Conservation (phyloP, 1,140 invertebrate genomes). For the Saxidomus purpurata region DNA sequence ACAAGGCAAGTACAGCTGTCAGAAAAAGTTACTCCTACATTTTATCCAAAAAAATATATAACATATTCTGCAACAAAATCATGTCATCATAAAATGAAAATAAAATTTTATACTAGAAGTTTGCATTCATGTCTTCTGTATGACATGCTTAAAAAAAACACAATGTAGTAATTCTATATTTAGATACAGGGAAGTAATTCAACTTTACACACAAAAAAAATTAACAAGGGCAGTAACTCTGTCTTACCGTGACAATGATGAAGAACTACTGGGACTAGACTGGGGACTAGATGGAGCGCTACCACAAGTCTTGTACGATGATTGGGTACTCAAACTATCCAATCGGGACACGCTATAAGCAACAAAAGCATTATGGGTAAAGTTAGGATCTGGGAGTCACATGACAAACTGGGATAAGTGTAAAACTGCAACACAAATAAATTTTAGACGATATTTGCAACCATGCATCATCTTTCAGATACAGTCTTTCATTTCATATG, state of each 20-base stretch:
- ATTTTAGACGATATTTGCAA: neutral
- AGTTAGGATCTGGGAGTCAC: constrained; percentile 17
- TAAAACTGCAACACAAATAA: constrained; percentile 15
- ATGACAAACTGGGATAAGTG: neutral
- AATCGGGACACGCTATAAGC: constrained; percentile 73
- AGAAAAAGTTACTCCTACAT: too few species aligned
- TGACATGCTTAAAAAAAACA: too few species aligned
- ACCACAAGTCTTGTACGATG: constrained; percentile 82
- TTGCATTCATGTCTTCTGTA: too few species aligned
- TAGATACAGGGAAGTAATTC: neutral
- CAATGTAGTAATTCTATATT: too few species aligned
- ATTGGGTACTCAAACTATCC: constrained; percentile 80
- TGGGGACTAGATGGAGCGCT: constrained; percentile 87
- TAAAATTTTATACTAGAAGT: too few species aligned
- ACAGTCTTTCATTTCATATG: too few species aligned
- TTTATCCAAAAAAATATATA: too few species aligned
- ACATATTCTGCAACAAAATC: too few species aligned
- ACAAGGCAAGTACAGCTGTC: too few species aligned
- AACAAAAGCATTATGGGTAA: constrained; percentile 52
- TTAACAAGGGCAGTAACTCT: neutral
- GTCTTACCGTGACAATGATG: constrained; percentile 78
- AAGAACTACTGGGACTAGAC: constrained; percentile 89
- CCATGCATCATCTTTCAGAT: neutral
- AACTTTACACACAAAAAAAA: neutral
- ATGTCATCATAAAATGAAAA: too few species aligned